Conservation (phyloP, 2,113 vertebrate species). For the Leucosticte australis region DNA sequence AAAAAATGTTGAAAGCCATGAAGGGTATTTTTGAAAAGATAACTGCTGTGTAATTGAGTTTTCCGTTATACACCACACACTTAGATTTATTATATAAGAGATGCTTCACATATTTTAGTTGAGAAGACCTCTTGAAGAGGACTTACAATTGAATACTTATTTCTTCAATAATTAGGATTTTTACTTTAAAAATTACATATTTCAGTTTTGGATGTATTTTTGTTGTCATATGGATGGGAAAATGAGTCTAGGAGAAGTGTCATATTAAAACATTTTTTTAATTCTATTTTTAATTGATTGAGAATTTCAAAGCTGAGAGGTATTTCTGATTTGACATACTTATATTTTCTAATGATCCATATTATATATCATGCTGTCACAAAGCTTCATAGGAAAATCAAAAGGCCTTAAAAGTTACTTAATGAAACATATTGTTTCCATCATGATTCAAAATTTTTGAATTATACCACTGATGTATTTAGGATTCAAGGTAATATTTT, state of each 20-base stretch:
- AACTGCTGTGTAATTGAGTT: background rate
- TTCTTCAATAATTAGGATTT: background rate
- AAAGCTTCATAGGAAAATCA: background rate
- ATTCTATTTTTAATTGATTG: background rate
- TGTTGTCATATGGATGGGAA: background rate
- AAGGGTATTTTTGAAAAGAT: background rate
- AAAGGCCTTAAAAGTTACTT: background rate
- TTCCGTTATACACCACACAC: background rate
- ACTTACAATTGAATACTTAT: background rate
- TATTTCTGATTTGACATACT: background rate
- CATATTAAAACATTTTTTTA: background rate
- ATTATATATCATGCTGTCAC: background rate
- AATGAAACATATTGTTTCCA: background rate
- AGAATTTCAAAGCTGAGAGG: background rate
- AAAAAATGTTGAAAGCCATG: background rate
- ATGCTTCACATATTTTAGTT: background rate
- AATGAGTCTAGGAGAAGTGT: background rate
- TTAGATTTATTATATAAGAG: background rate
- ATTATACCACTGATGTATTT: background rate
- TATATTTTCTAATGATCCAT: background rate
- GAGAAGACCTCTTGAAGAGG: background rate
- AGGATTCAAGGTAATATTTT: background rate
- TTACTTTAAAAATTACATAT: background rate
- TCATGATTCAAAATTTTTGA: background rate
- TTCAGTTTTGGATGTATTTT: background rate